Evolutionary conservation across 2,888 invertebrate species (phyloP), one percentile per base, ranked within the genome.

Genomic region (Heteromurus nitidus): DNA sequence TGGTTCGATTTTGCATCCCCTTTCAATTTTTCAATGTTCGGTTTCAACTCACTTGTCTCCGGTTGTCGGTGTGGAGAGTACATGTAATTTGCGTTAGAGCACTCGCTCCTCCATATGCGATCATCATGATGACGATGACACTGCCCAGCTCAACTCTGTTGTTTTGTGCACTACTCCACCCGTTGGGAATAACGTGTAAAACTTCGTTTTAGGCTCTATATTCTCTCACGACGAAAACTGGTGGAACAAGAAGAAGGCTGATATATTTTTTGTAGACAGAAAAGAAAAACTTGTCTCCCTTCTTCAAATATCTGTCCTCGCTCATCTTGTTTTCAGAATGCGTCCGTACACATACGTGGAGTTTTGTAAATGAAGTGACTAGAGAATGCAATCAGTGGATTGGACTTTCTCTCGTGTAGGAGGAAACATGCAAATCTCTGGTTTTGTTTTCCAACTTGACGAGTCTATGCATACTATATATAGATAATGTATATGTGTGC

Each of bases 341-440:
- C 31, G 22, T 11, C 7, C 7, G 42, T 22, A 64, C 64, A 7
- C 20, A 64, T 18, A 26, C 62, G 47, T 76, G 68, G 44, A 20
- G n/a, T 18, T 28, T 26, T 68, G 22, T 55, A 60, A 68, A 76
- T 76, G 68, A 76, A 76, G 76, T 60, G 65, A 67, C 64, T 65
- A 22, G 76, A 68, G 60, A 68, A 62, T 68, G 76, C 68, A 76
- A 76, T 76, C 76, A 76, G 76, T 68, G 68, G 68, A 76, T 76
- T 76, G 76, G 68, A 76, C 76, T 76, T 76, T 76, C 76, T 75
- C 67, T 47, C 22, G 50, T 75, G 13, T 50, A 9, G 26, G 55
- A 68, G 75, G 50, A 76, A 76, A 76, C 76, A 76, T 76, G 76
- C 76, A 76, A 76, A 76, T 76, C 76, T 76, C 76, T 60, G 68